Evolutionary conservation across 2,888 invertebrate species (phyloP), one percentile per base, ranked within the genome.

Genomic region (Parasteatoda lunata): DNA sequence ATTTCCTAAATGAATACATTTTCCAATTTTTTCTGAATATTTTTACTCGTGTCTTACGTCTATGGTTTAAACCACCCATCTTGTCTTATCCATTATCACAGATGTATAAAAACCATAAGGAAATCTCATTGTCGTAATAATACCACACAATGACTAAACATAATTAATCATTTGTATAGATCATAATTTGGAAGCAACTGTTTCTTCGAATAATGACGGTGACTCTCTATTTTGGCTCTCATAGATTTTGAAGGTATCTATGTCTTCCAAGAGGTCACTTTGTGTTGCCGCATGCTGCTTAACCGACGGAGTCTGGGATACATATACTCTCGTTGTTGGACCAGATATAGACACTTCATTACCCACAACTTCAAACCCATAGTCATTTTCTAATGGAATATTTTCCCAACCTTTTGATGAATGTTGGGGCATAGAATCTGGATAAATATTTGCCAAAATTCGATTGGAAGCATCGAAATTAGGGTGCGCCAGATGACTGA

Each of bases 181-280:
- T 30, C 30, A 30, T 30, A 87, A 69, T 68, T 82, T 72, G 3
- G 86, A 87, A 5, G 86, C 86, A 48, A 82, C 86, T 4, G 82
- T 82, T 45, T 87, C 86, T 13, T 77, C 66, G 51, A 87, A 87
- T 82, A 87, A 77, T 49, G 48, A 82, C 6, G 86, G 86, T 9
- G 86, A 87, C 64, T 82, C 82, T 2, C 81, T 64, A 9, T 77
- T 77, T 73, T 77, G 81, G 11, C 72, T 66, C 51, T 82, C 81
- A 77, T 77, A 81, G 7, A 82, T 69, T 30, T 71, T 71, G 66
- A 71, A 80, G 5, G 80, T 70, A 47, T 86, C 80, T 54, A 71
- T 71, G n/a, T 85, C 76, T 4, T 75, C 75, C 15, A 71, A 70
- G 15, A 64, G 9, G 15, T 48, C 66, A 30, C 77, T 80, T n/a